Evolutionary conservation across 2,113 vertebrate species (phyloP), one percentile per base, ranked within the genome.

Genomic region (Glaucomys volans): DNA sequence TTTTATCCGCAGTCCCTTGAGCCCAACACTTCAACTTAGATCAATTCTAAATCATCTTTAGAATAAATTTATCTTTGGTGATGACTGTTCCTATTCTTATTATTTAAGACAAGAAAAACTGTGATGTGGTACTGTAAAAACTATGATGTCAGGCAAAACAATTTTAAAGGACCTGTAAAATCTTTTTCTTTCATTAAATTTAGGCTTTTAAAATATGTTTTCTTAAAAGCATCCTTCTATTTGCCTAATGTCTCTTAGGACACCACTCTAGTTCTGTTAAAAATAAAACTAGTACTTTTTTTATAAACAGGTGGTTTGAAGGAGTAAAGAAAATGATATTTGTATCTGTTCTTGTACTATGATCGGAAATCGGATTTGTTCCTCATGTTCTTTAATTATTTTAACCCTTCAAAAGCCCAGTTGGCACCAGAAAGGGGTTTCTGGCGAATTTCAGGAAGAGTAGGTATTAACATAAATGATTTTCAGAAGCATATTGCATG

Each of bases 251-350:
- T 17, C 6, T 97, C 74, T 42, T 35, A 92, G 64, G n/a, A 94
- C 97, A 72, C 11, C 28, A 66, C 6, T 47, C 6, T 74, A 75
- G 24, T 87, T 62, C 87, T 66, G 10, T 92, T 95, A 97, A 97
- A 90, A 26, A 77, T 0, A 71, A 57, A n/a, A 92, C 84, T 92
- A 85, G 82, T 75, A 7, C n/a, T 80, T 91, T 24, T 2, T 26
- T 69, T 6, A n/a, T 72, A 74, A 74, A 40, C 0, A 85, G 35
- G 1, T 81, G 62, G 24, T 87, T 72, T 57, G 4, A 77, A 96
- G 37, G 7, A 62, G n/a, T 87, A 6, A 50, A 0, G 85, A 57
- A 26, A 79, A 87, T 47, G 32, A 47, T 79, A 9, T 87, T 95
- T 85, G 8, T 50, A 57, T n/a, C 80, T 77, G 11, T 59, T 95